Base-by-base conservation (phyloP, 2,797 vertebrate species). In the Moxostoma hubbsi region DNA sequence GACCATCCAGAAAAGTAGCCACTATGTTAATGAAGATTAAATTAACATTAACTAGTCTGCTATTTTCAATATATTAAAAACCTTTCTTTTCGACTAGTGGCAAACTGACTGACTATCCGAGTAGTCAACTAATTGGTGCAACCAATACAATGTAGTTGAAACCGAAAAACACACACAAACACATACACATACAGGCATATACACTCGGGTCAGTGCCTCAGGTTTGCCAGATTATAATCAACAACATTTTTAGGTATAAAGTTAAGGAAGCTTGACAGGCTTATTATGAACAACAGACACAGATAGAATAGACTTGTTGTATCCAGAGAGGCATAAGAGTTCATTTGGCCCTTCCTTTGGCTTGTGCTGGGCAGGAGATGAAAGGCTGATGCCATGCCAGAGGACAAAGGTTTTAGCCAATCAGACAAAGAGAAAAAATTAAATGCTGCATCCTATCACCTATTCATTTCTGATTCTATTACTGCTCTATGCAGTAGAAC, bases 261-360 rank as follows among this genome's bases (percentile, higher is more conserved):
- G n/a, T 62, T 66, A 55, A 55, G 24, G 59, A 61, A 15, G 70
- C 46, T 65, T 63, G 51, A 50, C 47, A 62, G 49, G 70, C 47
- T 47, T 43, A 18, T 59, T 49, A 79, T 79, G 73, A 72, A 59
- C 51, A 53, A 36, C 66, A 54, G 67, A 8, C 53, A 55, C 43
- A 51, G 62, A 76, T 64, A 82, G 63, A 54, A 16, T 46, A 24
- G 55, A 63, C 73, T 67, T 69, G 73, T 61, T 45, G 57, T 54
- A 76, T 73, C 68, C n/a, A 4, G 45, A 67, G 63, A 79, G 36
- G 66, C 15, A 55, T 55, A 51, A 11, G 58, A 70, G 11, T 5
- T 24, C 0, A 54, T 62, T 63, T 79, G 59, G 43, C 45, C 43
- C 45, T 7, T 47, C 43, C 66, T 71, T 51, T 50, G 16, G 58